These are phyloP conservation scores for Drosophila subobscura DNA, from an alignment of 1,140 invertebrate species.

Conservation along the genomic window DNA sequence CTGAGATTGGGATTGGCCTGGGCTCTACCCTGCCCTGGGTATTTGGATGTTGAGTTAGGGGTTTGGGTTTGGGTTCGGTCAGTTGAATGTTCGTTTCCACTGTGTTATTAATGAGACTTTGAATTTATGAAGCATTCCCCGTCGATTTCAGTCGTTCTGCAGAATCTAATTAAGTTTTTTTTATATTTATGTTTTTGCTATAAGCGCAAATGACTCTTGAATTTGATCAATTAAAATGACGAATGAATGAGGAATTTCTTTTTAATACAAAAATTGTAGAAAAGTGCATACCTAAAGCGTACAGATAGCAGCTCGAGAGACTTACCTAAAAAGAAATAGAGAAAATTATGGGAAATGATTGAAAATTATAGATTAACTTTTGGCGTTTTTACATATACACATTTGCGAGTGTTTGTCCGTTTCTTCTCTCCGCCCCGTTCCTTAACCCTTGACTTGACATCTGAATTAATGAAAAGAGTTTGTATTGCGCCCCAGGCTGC, in stretches of 20 bases:
- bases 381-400: neutral
- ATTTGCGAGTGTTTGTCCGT: neutral
- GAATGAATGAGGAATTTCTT: conserved; percentile 9
- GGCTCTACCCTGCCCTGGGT: conserved; percentile 17
- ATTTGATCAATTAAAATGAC: conserved; percentile 29
- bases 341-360: neutral
- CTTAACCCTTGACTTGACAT: conserved; percentile 28
- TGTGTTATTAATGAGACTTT: conserved; percentile 37
- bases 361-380: conserved; percentile 1
- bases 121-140: conserved; percentile 37
- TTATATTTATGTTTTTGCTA: conserved; percentile 5
- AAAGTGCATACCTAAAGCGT: conserved; percentile 9
- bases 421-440: neutral
- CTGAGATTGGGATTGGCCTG: conserved; percentile 6
- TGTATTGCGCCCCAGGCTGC: conserved; percentile 27
- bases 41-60: conserved; percentile 3
- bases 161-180: conserved; percentile 52
- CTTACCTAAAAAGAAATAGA: conserved; percentile 42
- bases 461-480: conserved; percentile 52
- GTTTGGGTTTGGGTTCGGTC: conserved; percentile 32
- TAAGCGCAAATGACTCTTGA: conserved; percentile 4
- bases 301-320: neutral
- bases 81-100: conserved; percentile 35
- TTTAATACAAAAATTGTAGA: neutral
- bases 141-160: conserved; percentile 44